Percentiles rank a stretch among this genome's conserved stretches.
These are phyloP conservation scores for Lateolabrax maculatus DNA, from an alignment of 2,797 vertebrate genomes.

Conservation along the genomic window DNA sequence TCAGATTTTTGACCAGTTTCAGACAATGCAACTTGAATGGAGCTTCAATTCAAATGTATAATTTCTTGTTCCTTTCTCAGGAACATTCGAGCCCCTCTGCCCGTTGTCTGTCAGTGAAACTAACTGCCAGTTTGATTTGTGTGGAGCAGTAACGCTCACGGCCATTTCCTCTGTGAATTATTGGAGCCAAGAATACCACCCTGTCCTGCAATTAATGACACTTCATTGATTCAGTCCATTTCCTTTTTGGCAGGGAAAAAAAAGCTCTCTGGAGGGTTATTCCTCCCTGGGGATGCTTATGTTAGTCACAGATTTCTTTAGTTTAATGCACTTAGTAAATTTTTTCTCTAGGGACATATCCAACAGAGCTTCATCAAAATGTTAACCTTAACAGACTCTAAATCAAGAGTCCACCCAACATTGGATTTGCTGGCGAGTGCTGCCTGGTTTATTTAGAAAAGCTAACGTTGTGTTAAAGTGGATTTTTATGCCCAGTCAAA, in stretches of 20 bases:
- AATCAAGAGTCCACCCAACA: constrained; percentile 26
- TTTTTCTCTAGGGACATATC: constrained; percentile 30
- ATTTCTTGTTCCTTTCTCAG: constrained; percentile 50
- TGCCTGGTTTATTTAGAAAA: constrained; percentile 55
- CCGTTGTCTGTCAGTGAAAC: constrained; percentile 52
- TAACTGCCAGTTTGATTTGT: constrained; percentile 67
- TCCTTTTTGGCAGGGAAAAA: constrained; percentile 29
- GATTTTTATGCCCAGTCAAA: constrained; percentile 65
- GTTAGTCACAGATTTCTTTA: constrained; percentile 43
- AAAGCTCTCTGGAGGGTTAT: constrained; percentile 29
- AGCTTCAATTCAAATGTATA: constrained; percentile 34
- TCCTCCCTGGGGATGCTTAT: constrained; percentile 27
- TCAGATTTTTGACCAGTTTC: constrained; percentile 27
- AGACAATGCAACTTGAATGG: constrained; percentile 60
- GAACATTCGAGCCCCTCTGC: constrained; percentile 39
- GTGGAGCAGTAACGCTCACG: constrained; percentile 51
- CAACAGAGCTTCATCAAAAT: constrained; percentile 22
- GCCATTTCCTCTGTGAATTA: constrained; percentile 72
- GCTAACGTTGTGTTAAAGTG: constrained; percentile 68
- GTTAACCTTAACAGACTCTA: constrained; percentile 40
- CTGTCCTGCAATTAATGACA: constrained; percentile 68
- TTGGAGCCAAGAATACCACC: constrained; percentile 62
- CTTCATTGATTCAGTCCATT: constrained; percentile 64
- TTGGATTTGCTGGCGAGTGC: constrained; percentile 28
- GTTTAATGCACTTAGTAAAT: constrained; percentile 45